Base-by-base conservation (phyloP, 1,140 invertebrate species). In the Dendroctonus ponderosae region DNA sequence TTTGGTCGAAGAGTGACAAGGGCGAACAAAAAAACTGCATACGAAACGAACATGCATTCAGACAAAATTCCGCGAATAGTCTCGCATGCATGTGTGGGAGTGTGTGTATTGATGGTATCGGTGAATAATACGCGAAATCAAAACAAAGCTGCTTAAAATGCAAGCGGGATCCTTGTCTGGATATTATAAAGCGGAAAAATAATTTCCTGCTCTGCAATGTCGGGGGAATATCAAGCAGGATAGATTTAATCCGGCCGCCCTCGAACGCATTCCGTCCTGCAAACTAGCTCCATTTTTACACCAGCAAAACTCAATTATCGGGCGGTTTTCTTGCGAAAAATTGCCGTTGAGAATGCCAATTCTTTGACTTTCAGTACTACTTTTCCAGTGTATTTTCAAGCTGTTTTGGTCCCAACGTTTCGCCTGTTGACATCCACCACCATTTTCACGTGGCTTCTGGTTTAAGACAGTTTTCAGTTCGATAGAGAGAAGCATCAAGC, bases 171-270 rank as follows among this genome's bases (percentile, higher is more conserved):
- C 60, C 66, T 69, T 70, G 66, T 66, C 69, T 73, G 72, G 67
- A 74, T 74, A 74, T 74, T 74, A 72, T 74, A 74, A 73, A 76
- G 70, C 73, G 73, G 74, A 76, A 76, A 76, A 76, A 76, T 76
- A 74, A 76, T 74, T 76, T 76, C 74, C 74, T 76, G 72, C 67
- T 71, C 71, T 66, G 70, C 56, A 68, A 64, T 72, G 71, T 66
- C 59, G 68, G 67, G 69, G 74, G 74, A 75, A 75, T 75, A 75
- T 66, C 67, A 75, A 75, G 63, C 69, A 73, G 72, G 62, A 71
- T 73, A 70, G 68, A 72, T 70, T 67, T 67, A 64, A 64, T 57
- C 62, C 53, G 41, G 46, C 39, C 37, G 48, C 11, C n/a, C 9
- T n/a, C 7, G n/a, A 37, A 15, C 50, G 50, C 11, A 48, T 48